These are phyloP conservation scores for Pogonomyrmex californicus DNA, from an alignment of 1,140 invertebrate species.

Conservation along the genomic window DNA sequence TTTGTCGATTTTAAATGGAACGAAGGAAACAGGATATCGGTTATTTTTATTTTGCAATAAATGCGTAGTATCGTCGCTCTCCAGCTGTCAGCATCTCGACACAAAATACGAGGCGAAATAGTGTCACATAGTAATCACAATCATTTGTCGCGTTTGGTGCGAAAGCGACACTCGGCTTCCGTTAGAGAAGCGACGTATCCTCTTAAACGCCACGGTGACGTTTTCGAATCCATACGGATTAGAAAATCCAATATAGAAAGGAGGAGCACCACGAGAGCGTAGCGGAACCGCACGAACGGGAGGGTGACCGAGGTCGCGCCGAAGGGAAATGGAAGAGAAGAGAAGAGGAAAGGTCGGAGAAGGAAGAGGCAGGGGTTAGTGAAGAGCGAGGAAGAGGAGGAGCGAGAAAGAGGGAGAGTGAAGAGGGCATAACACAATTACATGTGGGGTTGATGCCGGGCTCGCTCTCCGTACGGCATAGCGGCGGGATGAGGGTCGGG, in stretches of 20 bases:
- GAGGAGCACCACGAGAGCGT: constrained; percentile 55
- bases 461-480: constrained; percentile 68
- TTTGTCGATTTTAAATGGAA: background rate
- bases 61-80: background rate
- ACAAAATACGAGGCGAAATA: background rate
- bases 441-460: constrained; percentile 81
- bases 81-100: background rate
- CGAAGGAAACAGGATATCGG: background rate
- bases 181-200: constrained; percentile 27
- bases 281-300: constrained; percentile 52
- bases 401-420: constrained; percentile 39
- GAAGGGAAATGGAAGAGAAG: constrained; percentile 49
- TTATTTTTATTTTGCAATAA: constrained; percentile 12
- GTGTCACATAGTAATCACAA: constrained; percentile 50
- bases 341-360: constrained; percentile 41
- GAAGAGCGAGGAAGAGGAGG: constrained; percentile 33
- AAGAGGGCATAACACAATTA: constrained; percentile 83
- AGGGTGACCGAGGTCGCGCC: constrained; percentile 36
- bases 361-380: constrained; percentile 33
- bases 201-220: constrained; percentile 60
- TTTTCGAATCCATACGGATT: constrained; percentile 77
- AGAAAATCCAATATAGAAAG: constrained; percentile 79
- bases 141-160: constrained; percentile 44
- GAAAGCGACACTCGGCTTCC: constrained; percentile 24
- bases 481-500: constrained; percentile 24